A percentile compares a stretch with the other conserved stretches of the same genome.
These are phyloP conservation scores for Myotis yumanensis DNA, from an alignment of 2,113 vertebrate genomes.

Conservation along the genomic window DNA sequence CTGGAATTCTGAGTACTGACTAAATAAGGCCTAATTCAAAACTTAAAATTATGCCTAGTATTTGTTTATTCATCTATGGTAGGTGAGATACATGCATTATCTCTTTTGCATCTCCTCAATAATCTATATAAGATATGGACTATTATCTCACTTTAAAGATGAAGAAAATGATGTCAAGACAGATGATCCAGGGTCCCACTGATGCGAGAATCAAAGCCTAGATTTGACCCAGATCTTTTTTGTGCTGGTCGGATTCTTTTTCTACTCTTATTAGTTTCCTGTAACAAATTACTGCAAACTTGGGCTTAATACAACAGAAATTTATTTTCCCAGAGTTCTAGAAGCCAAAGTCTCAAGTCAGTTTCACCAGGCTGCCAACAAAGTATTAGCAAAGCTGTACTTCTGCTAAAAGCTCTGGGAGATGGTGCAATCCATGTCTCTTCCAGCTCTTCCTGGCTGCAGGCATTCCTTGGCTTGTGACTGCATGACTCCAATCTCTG, in stretches of 20 bases:
- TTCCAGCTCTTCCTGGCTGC: neutral
- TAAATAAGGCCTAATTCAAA: neutral
- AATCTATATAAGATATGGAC: neutral
- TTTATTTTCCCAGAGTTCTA: neutral
- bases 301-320: neutral
- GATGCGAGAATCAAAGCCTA: neutral
- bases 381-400: accelerated
- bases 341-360: neutral
- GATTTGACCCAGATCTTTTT: neutral
- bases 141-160: neutral
- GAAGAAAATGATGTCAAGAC: neutral
- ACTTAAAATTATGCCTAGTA: neutral
- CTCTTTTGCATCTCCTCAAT: neutral
- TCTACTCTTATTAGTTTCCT: neutral
- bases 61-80: neutral
- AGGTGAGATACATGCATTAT: neutral
- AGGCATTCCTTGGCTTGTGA: neutral
- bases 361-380: neutral
- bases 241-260: neutral
- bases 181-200: neutral
- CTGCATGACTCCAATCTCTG: neutral
- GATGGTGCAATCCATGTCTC: neutral
- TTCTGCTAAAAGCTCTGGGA: neutral
- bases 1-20: neutral
- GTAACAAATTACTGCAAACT: neutral